Evolutionary conservation across 2,888 invertebrate genomes (phyloP).

Genomic region (Schizaphis graminum): DNA sequence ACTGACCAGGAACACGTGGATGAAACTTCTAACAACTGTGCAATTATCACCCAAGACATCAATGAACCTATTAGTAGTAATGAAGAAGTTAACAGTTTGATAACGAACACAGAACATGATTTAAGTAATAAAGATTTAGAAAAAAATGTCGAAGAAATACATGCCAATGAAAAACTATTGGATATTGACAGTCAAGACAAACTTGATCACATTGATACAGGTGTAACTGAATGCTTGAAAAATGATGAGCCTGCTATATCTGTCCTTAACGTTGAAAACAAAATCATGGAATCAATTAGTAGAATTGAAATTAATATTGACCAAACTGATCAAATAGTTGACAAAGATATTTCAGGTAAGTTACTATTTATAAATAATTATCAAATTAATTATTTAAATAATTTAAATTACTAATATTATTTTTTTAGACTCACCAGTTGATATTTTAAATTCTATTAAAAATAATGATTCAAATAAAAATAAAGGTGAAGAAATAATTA

Average conservation of each 20-base stretch:
- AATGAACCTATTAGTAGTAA: not conserved
- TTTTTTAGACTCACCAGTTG: slow-evolving; percentile 14
- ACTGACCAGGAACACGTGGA: not conserved
- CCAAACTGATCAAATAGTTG: not conserved
- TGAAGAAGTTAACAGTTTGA: not conserved
- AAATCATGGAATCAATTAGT: not conserved
- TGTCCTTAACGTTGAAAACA: not conserved
- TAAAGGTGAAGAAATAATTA: not conserved
- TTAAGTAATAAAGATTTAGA: not conserved
- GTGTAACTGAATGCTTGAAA: not conserved
- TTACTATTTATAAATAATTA: not conserved
- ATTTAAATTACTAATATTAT: not conserved
- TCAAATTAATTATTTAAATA: not conserved
- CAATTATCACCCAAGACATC: not conserved
- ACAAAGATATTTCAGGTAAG: not conserved
- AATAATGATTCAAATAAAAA: slow-evolving; percentile 9
- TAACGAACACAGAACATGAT: not conserved
- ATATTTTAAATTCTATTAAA: not conserved
- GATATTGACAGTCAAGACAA: not conserved
- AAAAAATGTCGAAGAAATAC: not conserved
- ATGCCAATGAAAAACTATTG: not conserved
- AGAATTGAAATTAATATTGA: not conserved
- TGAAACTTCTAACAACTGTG: not conserved
- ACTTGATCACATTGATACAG: slow-evolving; percentile 6
- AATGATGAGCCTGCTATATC: not conserved